A percentile compares a stretch with the other conserved stretches of the same genome.
These are phyloP conservation scores for Eulithis prunata DNA, from an alignment of 2,888 invertebrate genomes.

Conservation along the genomic window DNA sequence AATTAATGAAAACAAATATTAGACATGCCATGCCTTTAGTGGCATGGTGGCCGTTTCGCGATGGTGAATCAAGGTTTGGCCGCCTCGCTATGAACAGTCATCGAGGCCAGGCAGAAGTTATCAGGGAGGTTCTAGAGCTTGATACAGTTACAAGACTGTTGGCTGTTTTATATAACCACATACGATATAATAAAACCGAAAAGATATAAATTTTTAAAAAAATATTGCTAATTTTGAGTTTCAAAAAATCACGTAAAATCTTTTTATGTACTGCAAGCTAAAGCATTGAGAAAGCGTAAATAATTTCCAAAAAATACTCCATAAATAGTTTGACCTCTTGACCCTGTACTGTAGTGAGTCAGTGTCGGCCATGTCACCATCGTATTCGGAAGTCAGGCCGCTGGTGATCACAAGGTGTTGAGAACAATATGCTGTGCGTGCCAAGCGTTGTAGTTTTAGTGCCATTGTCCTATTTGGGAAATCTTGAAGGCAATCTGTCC, in stretches of 20 bases:
- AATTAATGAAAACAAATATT: constrained; percentile 36
- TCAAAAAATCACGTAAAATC: no score
- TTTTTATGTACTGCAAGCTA: no score
- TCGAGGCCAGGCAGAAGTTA: neutral
- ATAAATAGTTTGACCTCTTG: constrained; percentile 11
- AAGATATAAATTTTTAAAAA: no score
- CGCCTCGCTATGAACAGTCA: neutral
- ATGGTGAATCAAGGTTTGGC: constrained; percentile 36
- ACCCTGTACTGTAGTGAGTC: constrained; percentile 27
- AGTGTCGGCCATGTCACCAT: constrained; percentile 49
- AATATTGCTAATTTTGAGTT: no score
- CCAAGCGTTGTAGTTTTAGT: constrained; percentile 25
- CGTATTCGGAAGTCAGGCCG: constrained; percentile 43
- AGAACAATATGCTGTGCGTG: constrained; percentile 22
- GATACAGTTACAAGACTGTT: neutral
- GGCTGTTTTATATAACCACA: no score
- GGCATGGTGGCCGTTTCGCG: constrained; percentile 28
- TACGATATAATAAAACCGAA: no score
- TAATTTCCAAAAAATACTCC: neutral
- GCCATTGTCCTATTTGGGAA: constrained; percentile 24
- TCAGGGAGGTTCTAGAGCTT: neutral
- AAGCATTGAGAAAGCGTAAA: neutral
- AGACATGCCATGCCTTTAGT: constrained; percentile 38
- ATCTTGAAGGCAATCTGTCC: constrained; percentile 19
- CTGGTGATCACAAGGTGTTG: constrained; percentile 16